phyloP scores from a whole-genome alignment of 1,140 invertebrate species.

The Lepidotrigona ventralis region DNA sequence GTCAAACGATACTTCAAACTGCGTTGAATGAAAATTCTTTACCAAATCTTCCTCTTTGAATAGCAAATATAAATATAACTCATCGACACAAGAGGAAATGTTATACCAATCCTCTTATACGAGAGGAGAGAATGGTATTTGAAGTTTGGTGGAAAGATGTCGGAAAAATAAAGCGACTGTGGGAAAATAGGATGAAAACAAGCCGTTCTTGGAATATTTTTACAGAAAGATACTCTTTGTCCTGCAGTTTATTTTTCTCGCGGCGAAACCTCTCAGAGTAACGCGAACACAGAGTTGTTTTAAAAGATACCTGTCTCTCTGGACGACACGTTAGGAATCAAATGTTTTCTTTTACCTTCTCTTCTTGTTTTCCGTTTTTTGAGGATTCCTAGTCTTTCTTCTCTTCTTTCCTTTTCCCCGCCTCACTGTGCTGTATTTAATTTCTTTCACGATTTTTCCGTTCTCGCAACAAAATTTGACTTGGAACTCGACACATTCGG shows the following conservation, averaged over 20 bases:
- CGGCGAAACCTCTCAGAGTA: conserved; percentile 30
- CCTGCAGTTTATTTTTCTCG: background rate
- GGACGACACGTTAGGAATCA: conserved; percentile 50
- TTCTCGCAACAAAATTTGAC: background rate
- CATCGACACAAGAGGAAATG: background rate
- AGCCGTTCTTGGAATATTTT: background rate
- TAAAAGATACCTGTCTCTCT: conserved; percentile 23
- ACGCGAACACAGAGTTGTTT: conserved; percentile 33
- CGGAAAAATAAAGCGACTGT: background rate
- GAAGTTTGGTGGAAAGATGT: background rate
- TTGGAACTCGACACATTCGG: background rate
- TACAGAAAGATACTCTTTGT: background rate
- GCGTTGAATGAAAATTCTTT: conserved; percentile 10
- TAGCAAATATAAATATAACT: background rate
- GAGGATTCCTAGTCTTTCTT: background rate
- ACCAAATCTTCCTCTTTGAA: conserved; percentile 1
- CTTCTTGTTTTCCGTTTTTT: background rate
- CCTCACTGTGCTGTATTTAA: background rate
- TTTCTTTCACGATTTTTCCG: background rate
- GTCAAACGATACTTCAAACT: conserved; percentile 8
- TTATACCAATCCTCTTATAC: too few relatives aligned
- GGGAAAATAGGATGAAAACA: background rate
- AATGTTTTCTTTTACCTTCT: conserved; percentile 9
- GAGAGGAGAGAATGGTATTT: background rate
- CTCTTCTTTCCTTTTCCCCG: conserved; percentile 12